These are phyloP conservation scores for Ptilodon capucinus DNA, from an alignment of 2,888 invertebrate genomes.

Conservation along the genomic window DNA sequence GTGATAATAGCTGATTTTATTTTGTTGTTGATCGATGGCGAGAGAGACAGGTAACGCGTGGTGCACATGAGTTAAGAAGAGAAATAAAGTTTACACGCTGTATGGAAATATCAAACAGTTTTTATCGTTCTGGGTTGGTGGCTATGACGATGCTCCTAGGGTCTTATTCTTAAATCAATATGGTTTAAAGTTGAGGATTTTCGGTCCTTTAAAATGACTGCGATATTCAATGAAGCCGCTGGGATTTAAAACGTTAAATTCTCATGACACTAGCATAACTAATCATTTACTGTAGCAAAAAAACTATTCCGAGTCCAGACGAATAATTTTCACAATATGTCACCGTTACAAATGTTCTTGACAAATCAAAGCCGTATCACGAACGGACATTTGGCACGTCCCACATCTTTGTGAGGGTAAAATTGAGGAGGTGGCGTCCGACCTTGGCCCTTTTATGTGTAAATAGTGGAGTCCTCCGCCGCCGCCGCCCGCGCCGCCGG, in stretches of 20 bases:
- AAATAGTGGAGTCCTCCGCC: background rate
- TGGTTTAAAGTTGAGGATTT: too few relatives aligned
- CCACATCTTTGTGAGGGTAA: background rate
- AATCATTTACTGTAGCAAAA: too few relatives aligned
- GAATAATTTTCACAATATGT: background rate
- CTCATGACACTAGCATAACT: too few relatives aligned
- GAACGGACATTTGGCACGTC: background rate
- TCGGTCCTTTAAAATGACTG: too few relatives aligned
- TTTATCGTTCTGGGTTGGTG: too few relatives aligned
- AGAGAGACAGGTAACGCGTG: conserved; percentile 14
- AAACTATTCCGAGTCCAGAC: too few relatives aligned
- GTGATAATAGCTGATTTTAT: conserved; percentile 13
- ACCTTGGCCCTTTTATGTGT: conserved; percentile 1
- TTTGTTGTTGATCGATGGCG: conserved; percentile 17
- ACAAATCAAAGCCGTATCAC: background rate
- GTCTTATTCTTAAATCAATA: too few relatives aligned
- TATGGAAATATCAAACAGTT: background rate
- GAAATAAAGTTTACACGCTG: background rate
- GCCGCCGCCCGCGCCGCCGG: too few relatives aligned
- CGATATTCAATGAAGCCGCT: too few relatives aligned
- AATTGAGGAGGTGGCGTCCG: background rate
- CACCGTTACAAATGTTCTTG: background rate
- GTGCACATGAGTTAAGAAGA: background rate
- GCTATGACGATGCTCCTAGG: too few relatives aligned
- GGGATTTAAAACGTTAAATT: too few relatives aligned